Percentiles rank a stretch among this genome's conserved stretches.
Conservation (phyloP, 1,140 invertebrate genomes). For the Drosophila nigromelanica region DNA sequence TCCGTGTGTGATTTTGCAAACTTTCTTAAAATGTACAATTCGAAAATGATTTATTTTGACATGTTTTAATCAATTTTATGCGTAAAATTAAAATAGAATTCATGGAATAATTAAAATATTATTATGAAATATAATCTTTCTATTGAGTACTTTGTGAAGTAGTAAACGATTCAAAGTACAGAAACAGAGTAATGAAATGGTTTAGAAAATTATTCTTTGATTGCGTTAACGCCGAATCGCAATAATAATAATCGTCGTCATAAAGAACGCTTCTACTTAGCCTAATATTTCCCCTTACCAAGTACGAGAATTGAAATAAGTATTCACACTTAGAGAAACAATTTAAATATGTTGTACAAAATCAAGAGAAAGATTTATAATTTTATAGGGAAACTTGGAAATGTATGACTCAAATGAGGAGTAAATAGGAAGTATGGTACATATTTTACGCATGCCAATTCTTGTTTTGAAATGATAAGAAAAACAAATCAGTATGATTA, state of each 20-base stretch:
- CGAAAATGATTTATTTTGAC: slow-evolving; percentile 47
- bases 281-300: not conserved
- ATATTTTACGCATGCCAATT: too few relatives aligned
- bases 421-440: too few relatives aligned
- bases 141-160: not conserved
- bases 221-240: slow-evolving; percentile 42
- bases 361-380: too few relatives aligned
- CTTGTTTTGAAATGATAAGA: too few relatives aligned
- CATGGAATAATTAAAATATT: too few relatives aligned
- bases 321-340: not conserved
- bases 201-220: slow-evolving; percentile 43
- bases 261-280: slow-evolving; percentile 30
- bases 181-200: slow-evolving; percentile 49
- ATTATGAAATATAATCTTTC: not conserved
- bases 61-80: slow-evolving; percentile 46
- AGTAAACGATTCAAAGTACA: slow-evolving; percentile 29
- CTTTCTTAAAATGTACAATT: slow-evolving; percentile 45
- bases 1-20: slow-evolving; percentile 24
- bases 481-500: not conserved
- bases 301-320: not conserved
- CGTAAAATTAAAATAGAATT: not conserved
- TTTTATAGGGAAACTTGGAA: too few relatives aligned
- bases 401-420: too few relatives aligned
- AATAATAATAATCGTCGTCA: slow-evolving; percentile 66
- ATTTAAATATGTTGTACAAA: too few relatives aligned